Percentiles rank a stretch among this genome's conserved stretches.
Conservation (phyloP, 2,113 vertebrate species). For the Hipposideros armiger region DNA sequence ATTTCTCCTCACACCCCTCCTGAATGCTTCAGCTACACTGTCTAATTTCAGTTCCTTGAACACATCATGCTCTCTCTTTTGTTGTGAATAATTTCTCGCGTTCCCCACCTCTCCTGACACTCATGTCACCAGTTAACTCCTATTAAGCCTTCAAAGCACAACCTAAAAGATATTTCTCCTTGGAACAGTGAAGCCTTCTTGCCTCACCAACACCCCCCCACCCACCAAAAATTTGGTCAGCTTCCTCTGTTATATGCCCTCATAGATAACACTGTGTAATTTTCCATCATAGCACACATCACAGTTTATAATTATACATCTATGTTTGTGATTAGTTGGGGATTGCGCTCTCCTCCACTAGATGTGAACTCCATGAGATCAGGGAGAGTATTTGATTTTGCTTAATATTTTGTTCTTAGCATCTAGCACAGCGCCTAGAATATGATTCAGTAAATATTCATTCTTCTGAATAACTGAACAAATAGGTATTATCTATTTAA, state of each 20-base stretch:
- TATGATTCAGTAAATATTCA: constrained; percentile 30
- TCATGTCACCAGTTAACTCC: neutral
- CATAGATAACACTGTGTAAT: neutral
- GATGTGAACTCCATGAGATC: neutral
- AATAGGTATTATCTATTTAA: neutral
- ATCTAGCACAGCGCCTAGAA: neutral
- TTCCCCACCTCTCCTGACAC: neutral
- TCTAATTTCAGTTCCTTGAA: constrained; percentile 25
- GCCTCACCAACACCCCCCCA: neutral
- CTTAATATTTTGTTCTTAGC: constrained; percentile 5
- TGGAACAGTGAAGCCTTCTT: neutral
- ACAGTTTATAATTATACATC: neutral
- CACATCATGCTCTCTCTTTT: neutral
- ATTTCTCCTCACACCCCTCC: neutral
- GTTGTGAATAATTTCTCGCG: neutral
- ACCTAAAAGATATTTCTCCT: constrained; percentile 25
- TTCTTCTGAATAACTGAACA: constrained; percentile 30
- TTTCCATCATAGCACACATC: neutral
- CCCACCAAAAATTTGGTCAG: neutral
- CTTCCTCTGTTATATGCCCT: neutral
- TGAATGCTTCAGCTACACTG: neutral
- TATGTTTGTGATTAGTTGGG: neutral
- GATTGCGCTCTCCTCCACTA: neutral
- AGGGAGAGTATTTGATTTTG: neutral
- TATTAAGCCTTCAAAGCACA: constrained; percentile 20